phyloP scores from a whole-genome alignment of 2,113 vertebrate species.

The Stegastes partitus region DNA sequence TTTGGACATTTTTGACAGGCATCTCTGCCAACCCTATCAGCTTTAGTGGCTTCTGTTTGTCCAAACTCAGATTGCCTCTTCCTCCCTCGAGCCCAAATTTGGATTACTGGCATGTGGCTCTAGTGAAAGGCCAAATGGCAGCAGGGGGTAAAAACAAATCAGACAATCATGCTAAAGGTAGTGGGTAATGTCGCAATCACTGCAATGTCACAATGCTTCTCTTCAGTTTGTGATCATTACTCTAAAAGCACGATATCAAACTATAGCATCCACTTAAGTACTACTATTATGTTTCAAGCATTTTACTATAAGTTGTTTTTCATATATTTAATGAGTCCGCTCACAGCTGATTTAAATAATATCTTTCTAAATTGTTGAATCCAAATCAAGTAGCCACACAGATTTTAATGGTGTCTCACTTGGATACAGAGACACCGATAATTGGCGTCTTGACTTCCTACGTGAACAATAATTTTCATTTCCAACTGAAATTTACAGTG shows the following conservation, averaged over 20 bases:
- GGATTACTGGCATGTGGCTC: not conserved
- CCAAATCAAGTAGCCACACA: not conserved
- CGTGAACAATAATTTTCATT: not conserved
- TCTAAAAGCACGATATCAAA: not conserved
- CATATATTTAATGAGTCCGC: not conserved
- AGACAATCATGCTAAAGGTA: not conserved
- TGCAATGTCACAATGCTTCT: not conserved
- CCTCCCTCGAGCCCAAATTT: not conserved
- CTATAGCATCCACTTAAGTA: not conserved
- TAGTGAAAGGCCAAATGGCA: slow-evolving; percentile 8
- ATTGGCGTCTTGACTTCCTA: not conserved
- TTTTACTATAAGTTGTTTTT: not conserved
- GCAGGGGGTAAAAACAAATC: not conserved
- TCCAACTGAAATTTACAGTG: not conserved
- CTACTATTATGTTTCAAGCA: not conserved
- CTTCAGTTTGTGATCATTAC: not conserved
- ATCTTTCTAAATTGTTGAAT: not conserved
- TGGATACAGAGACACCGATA: not conserved
- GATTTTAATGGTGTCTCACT: not conserved
- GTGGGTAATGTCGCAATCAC: not conserved
- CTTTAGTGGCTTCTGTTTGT: not conserved
- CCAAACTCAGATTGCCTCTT: slow-evolving; percentile 8
- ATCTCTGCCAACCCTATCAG: not conserved
- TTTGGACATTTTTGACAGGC: not conserved
- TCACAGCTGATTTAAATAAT: not conserved